Evolutionary conservation across 2,113 vertebrate genomes (phyloP), one percentile per base, ranked within the genome.

Genomic region (Aptenodytes forsteri): DNA sequence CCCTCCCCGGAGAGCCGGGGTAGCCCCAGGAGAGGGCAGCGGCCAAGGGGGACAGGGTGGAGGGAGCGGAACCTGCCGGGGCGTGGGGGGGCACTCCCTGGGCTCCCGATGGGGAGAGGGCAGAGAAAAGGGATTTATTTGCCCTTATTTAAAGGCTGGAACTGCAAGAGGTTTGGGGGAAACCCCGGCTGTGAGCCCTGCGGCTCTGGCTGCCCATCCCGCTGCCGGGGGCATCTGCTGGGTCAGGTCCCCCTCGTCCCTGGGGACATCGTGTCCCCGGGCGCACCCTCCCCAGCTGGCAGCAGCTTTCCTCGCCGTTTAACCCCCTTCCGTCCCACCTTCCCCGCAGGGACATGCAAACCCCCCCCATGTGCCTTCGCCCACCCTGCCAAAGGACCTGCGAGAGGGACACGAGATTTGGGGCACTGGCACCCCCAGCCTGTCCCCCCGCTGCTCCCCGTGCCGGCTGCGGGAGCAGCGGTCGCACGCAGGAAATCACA

Each of bases 381-480:
- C 12, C 42, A 40, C 42, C 13, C 16, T 64, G n/a, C 50, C 61
- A 4, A 32, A 22, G 38, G 20, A 38, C 7, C 59, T 64, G 29
- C 6, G 12, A 25, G 13, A 49, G 26, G 47, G 21, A 49, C 47
- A 5, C 0, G 1, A 34, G 72, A 8, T 21, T 2, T 54, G 59
- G 71, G 83, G 34, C 26, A 26, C 22, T 16, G 1, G 38, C 49
- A 46, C 13, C 44, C n/a, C n/a, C 7, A 0, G 47, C 77, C n/a
- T 17, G 2, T 42, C 34, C 83, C n/a, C 65, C 20, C 6, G 2
- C 52, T 46, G 85, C 27, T 40, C 71, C 78, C 66, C 8, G 0
- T 16, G 1, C 16, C 0, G 1, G 8, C 69, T 73, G 79, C 1
- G 1, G 14, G 69, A 55, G 26, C 20, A 1, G 27, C 0, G 0